These are phyloP conservation scores for Leucopsar rothschildi DNA, from an alignment of 2,113 vertebrate species.

Conservation along the genomic window DNA sequence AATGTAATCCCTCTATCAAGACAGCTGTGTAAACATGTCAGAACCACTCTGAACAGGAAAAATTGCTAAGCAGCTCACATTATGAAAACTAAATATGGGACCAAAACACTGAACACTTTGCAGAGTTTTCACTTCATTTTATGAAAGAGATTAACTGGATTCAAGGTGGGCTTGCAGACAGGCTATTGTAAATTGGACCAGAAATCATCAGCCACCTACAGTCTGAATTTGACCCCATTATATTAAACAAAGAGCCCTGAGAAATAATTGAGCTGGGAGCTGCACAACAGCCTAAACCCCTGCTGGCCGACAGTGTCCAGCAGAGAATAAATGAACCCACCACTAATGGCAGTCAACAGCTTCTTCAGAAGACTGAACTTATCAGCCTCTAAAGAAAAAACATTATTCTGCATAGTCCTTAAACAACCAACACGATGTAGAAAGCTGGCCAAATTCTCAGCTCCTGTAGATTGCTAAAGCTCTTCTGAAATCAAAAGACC, in stretches of 20 bases:
- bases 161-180: slow-evolving; percentile 35
- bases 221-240: slow-evolving; percentile 64
- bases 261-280: slow-evolving; percentile 65
- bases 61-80: not conserved
- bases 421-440: not conserved
- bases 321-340: slow-evolving; percentile 65
- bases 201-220: slow-evolving; percentile 53
- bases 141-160: slow-evolving; percentile 32
- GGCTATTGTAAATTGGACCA: slow-evolving; percentile 57
- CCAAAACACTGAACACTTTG: not conserved
- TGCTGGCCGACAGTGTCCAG: slow-evolving; percentile 59
- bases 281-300: slow-evolving; percentile 55
- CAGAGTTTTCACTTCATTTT: slow-evolving; percentile 37
- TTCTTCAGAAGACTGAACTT: slow-evolving; percentile 58
- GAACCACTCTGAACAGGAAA: not conserved
- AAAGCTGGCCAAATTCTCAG: not conserved
- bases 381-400: not conserved
- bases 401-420: not conserved
- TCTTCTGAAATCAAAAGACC: not conserved
- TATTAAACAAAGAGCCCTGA: slow-evolving; percentile 63
- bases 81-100: not conserved
- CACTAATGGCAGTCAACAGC: slow-evolving; percentile 65
- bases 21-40: not conserved
- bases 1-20: not conserved
- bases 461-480: not conserved